Evolutionary conservation across 37 sponge, comb jelly and placozoan species (phyloP).

Genomic region (Halisarca cf. caerulea): DNA sequence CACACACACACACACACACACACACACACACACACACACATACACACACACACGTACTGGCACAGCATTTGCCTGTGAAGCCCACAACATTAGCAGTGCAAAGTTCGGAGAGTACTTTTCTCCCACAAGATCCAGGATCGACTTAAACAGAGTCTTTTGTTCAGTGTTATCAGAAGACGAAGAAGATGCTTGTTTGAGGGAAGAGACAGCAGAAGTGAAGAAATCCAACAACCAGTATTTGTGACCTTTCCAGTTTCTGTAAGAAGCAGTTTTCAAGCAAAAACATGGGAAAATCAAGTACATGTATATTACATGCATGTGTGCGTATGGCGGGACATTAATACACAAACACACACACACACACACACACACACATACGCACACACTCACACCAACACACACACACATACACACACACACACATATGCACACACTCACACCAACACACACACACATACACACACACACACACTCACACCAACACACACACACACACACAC

Average conservation of each 20-base stretch:
- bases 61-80: conserved; percentile 84
- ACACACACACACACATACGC: neutral
- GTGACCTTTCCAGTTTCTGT: neutral
- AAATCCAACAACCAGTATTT: neutral
- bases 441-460: neutral
- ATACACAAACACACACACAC: no score
- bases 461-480: neutral
- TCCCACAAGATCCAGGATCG: conserved; percentile 43
- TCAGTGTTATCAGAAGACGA: neutral
- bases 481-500: conserved; percentile 17
- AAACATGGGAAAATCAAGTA: no score
- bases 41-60: conserved; percentile 52
- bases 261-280: neutral
- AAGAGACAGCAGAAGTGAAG: neutral
- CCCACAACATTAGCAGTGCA: conserved; percentile 79
- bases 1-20: conserved; percentile 24
- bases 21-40: neutral
- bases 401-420: no score
- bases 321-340: neutral
- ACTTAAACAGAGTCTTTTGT: conserved; percentile 43
- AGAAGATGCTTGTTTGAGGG: neutral
- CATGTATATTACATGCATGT: no score
- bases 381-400: no score
- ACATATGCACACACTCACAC: no score
- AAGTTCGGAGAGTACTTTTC: conserved; percentile 61